Evolutionary conservation across 2,797 vertebrate genomes (phyloP), one percentile per base, ranked within the genome.

Genomic region (Ctenosaura bakeri): DNA sequence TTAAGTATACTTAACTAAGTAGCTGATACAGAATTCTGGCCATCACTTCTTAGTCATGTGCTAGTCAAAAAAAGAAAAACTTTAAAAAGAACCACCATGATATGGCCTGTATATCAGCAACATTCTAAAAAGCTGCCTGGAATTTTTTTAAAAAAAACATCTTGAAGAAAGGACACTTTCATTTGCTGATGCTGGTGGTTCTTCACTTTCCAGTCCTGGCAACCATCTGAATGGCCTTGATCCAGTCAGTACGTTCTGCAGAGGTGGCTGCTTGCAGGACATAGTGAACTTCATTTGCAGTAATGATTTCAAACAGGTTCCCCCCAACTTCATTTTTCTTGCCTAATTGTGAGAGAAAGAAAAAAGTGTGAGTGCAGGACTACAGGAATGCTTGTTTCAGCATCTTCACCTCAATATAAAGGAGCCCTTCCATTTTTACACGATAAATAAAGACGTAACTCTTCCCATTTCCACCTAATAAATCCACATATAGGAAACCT

Each of bases 261-360:
- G 96, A 88, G 7, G 98, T 98, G 2, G 98, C 98, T 0, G 98
- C 99, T 97, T 99, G 99, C 93, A 99, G 93, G 93, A 98, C 98
- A 92, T 99, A 99, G 92, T 99, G 99, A 66, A 96, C 96, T 93
- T 99, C 99, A 18, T 98, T 97, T 26, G 99, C 98, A 9, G 99
- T 99, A 97, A 99, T 99, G 97, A 99, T 98, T 97, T 99, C 99
- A 96, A 99, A 99, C 85, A 99, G 98, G 95, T 99, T 98, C 66
- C 98, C 98, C 0, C 98, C 98, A 38, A 96, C 89, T 0, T 99
- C 98, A 5, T 97, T 95, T 91, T 96, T 99, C 96, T 98, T 99
- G 92, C 98, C 99, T 99, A 94, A 6, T 74, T 35, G 29, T 81
- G 66, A 92, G 64, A 89, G 35, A 93, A 91, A 89, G 4, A 35